Percentiles rank a stretch among this genome's conserved stretches.
phyloP scores from a whole-genome alignment of 1,140 invertebrate genomes.

The Drosophila sucinea region DNA sequence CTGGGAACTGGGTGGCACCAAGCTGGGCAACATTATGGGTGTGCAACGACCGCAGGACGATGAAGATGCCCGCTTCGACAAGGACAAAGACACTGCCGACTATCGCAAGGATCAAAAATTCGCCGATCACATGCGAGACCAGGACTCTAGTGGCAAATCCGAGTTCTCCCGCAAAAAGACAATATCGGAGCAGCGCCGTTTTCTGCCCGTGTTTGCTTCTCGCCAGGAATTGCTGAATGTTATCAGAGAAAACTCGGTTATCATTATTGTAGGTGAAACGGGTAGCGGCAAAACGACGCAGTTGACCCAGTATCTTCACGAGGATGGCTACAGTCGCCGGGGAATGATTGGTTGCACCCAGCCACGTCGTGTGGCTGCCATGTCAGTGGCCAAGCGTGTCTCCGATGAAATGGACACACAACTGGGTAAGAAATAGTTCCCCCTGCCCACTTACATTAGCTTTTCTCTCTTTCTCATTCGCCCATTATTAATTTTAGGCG shows the following conservation, averaged over 20 bases:
- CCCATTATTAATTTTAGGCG: slow-evolving; percentile 84
- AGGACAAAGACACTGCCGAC: slow-evolving; percentile 87
- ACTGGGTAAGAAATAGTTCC: slow-evolving; percentile 85
- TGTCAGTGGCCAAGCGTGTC: slow-evolving; percentile 99
- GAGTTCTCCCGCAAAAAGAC: slow-evolving; percentile 95
- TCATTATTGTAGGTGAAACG: slow-evolving; percentile 99
- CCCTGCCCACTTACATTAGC: neutral
- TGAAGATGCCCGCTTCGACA: slow-evolving; percentile 86
- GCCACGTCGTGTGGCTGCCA: slow-evolving; percentile 97
- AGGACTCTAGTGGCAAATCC: slow-evolving; percentile 88
- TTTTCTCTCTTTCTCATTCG: neutral
- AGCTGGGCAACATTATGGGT: slow-evolving; percentile 98
- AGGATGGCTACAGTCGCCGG: slow-evolving; percentile 96
- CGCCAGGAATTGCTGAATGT: slow-evolving; percentile 96
- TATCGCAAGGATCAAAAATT: slow-evolving; percentile 97
- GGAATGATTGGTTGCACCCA: slow-evolving; percentile 98
- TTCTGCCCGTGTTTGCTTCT: slow-evolving; percentile 97
- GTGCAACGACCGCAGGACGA: slow-evolving; percentile 93
- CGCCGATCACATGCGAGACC: slow-evolving; percentile 94
- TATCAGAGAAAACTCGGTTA: slow-evolving; percentile 97
- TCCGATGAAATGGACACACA: slow-evolving; percentile 98
- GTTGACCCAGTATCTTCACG: slow-evolving; percentile 98
- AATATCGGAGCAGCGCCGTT: slow-evolving; percentile 94
- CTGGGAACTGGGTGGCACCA: slow-evolving; percentile 99
- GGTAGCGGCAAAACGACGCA: slow-evolving; percentile 98